Evolutionary conservation across 1,140 invertebrate genomes (phyloP), one percentile per base, ranked within the genome.

Genomic region (Diorhabda elongata): DNA sequence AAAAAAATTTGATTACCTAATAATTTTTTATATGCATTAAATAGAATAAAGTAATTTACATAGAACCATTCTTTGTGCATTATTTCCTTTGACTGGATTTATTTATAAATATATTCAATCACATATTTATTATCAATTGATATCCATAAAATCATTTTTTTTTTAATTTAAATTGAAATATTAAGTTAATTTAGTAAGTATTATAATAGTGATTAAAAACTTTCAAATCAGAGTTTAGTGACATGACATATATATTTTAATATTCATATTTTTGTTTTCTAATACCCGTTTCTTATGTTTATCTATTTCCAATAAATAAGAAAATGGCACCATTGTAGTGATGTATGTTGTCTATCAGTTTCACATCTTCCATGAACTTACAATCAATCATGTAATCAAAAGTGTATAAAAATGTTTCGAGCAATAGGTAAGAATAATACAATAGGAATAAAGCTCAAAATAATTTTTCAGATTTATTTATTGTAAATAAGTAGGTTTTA

Each of bases 401-500:
- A 7, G 6, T 56, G 52, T 6, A 56, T 56, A 7, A 6, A n/a
- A 56, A 7, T 56, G 52, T 56, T 56, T 6, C 6, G 52, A 7
- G 52, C n/a, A 56, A 56, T 6, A n/a, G 6, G 6, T 56, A 7
- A 7, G 6, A n/a, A n/a, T 7, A 56, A 56, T 6, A 56, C n/a
- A 56, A n/a, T 56, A 56, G n/a, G n/a, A 6, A 4, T 52, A 57
- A 60, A 72, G 64, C 69, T 69, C 41, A 69, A 42, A 58, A 26
- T 26, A 26, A 68, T 64, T 67, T 71, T 66, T 61, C 58, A 74
- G 76, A 73, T 61, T 73, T 69, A 66, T 75, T 77, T 75, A 75
- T 77, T 77, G 74, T 75, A 77, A 77, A 77, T 77, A 76, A 74
- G 69, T 74, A 70, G 63, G 26, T 43, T 67, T 61, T 69, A 70